Evolutionary conservation across 2,888 invertebrate genomes (phyloP), one percentile per base, ranked within the genome.

Genomic region (Aelia acuminata): DNA sequence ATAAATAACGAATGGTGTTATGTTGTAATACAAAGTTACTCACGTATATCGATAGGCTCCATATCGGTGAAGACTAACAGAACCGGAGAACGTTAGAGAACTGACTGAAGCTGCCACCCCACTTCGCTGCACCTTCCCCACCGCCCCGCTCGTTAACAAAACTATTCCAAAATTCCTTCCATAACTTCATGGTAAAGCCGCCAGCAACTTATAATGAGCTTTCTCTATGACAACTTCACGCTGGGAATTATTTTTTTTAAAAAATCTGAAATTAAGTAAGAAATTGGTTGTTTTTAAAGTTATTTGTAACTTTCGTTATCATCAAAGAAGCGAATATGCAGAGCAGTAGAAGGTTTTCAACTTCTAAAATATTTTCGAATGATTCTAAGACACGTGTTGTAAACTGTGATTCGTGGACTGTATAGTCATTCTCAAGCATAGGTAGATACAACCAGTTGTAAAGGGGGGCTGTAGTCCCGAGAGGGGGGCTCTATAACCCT

Each of bases 51-150:
- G 22, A 80, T 39, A 15, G 80, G 43, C 43, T 80, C 80, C 80
- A 80, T 80, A 11, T 11, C 80, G n/a, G n/a, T 0, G 0, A 22
- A 22, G 22, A 43, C 22, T n/a, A n/a, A 43, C 35, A 11, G 80
- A 70, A 80, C 80, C 13, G 3, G 7, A 43, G 22, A 80, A 39
- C 39, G 43, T 22, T 47, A 47, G 80, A 80, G 43, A 80, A 80
- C 80, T 43, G 80, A 80, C 80, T 80, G 80, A 80, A 80, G 43
- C n/a, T n/a, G 13, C 43, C n/a, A 75, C 80, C 80, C 80, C 80
- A 80, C 80, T n/a, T 13, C 43, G 80, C 18, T 13, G 7, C 18
- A 31, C 18, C 43, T n/a, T 43, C n/a, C 80, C 43, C 80, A 43
- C 43, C 80, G n/a, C 43, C 7, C 39, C 0, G 70, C 22, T 20